Base-by-base conservation (phyloP, 1,140 invertebrate genomes). In the Nebria ingens region DNA sequence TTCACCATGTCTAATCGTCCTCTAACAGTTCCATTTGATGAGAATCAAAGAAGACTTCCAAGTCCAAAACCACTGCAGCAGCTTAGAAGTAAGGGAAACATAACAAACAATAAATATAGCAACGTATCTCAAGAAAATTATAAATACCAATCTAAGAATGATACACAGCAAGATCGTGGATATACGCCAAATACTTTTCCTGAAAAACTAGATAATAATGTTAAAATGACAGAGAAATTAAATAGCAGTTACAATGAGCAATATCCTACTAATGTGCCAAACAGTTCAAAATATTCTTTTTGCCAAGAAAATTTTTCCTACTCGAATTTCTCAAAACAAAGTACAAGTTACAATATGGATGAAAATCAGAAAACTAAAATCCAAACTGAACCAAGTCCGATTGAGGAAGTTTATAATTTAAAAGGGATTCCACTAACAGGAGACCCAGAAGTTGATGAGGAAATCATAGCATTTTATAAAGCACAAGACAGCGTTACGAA, bases 401-500 rank as follows among this genome's bases (percentile, higher is more conserved):
- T 61, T 51, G 23, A 49, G 17, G 45, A 51, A 2, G 52, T 64
- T 42, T 67, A 68, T 59, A n/a, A n/a, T n/a, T 57, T 65, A 13
- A 62, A 66, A 53, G 64, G 64, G 2, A 62, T 75, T 19, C 66
- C 72, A 50, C 52, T 76, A 3, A 75, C 73, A 13, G 73, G 73
- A 2, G 72, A 74, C 62, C 59, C 62, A 15, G 73, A 75, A 55
- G 68, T 75, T 15, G 73, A 76, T 53, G 71, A 72, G 49, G 74
- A 76, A 66, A 75, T 76, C 29, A 68, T 71, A 57, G 67, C 68
- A 40, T 74, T 75, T 64, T 74, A 73, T 60, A 63, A 66, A 59
- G 15, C 40, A 12, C 4, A 29, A 29, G 4, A 29, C 4, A 29
- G 1, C 19, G 20, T 49, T 19, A 42, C 20, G 45, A 17, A 45